Percentiles rank a stretch among this genome's conserved stretches.
Conservation (phyloP, 1,140 invertebrate species). For the Heterodera schachtii region DNA sequence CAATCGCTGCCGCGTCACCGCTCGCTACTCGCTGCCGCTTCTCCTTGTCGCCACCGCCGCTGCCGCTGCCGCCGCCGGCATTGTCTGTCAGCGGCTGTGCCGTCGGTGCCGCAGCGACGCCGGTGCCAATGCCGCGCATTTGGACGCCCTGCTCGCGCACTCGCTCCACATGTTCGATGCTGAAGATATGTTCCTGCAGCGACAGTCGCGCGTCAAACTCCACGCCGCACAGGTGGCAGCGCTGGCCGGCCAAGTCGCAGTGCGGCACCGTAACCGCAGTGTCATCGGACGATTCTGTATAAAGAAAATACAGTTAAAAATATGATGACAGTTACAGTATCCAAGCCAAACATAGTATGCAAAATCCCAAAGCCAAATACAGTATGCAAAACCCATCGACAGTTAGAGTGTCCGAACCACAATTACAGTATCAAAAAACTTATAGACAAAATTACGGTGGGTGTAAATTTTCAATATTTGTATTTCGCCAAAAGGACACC, state of each 20-base stretch:
- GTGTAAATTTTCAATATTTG: no score
- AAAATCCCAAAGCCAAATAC: background rate
- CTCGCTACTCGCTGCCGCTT: conserved; percentile 8
- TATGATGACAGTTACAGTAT: no score
- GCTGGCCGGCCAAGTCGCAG: conserved; percentile 20
- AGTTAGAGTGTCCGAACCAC: no score
- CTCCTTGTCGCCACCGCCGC: conserved; percentile 19
- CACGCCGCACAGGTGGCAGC: conserved; percentile 54
- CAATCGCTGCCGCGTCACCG: conserved; percentile 4
- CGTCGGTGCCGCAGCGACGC: conserved; percentile 18
- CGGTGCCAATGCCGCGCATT: conserved; percentile 33
- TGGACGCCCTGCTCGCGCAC: conserved; percentile 46
- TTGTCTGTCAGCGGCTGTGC: conserved; percentile 9
- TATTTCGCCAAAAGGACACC: no score
- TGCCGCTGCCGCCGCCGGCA: background rate
- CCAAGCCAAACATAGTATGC: background rate
- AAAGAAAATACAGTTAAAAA: background rate
- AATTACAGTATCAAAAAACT: no score
- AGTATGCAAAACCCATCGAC: no score
- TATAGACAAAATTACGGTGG: no score
- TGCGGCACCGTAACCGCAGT: conserved; percentile 17
- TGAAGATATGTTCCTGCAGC: conserved; percentile 64
- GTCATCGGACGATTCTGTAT: conserved; percentile 24
- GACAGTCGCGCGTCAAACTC: conserved; percentile 47
- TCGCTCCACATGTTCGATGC: conserved; percentile 47